A percentile compares a stretch with the other conserved stretches of the same genome.
Conservation (phyloP, 2,113 vertebrate species). For the Cebidichthys violaceus region DNA sequence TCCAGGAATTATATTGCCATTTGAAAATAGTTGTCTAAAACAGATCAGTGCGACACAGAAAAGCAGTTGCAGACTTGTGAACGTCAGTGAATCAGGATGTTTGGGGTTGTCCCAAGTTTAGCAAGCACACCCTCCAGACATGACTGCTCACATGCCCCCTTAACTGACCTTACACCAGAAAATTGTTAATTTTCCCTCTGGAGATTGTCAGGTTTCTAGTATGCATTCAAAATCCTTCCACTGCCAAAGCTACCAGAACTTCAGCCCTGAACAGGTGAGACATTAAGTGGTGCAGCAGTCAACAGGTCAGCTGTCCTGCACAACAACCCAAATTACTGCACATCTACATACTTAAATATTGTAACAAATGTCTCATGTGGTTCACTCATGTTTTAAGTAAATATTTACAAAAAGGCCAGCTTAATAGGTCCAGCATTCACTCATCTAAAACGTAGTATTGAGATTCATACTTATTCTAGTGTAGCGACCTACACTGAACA, state of each 20-base stretch:
- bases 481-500: background rate
- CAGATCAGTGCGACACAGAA: background rate
- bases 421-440: background rate
- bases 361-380: background rate
- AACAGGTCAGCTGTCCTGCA: too few species aligned
- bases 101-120: background rate
- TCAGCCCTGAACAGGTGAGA: background rate
- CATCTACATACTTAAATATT: background rate
- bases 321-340: too few species aligned
- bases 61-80: background rate
- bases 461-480: background rate
- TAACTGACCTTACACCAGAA: background rate
- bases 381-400: background rate
- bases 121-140: background rate
- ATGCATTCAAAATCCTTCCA: background rate
- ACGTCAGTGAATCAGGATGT: background rate
- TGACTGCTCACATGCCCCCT: background rate
- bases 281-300: too few species aligned
- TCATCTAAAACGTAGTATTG: background rate
- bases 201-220: background rate
- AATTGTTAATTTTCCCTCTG: background rate
- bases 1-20: background rate
- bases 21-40: background rate
- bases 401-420: background rate
- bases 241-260: background rate